phyloP scores from a whole-genome alignment of 2,113 vertebrate species.

The Thomomys bottae region DNA sequence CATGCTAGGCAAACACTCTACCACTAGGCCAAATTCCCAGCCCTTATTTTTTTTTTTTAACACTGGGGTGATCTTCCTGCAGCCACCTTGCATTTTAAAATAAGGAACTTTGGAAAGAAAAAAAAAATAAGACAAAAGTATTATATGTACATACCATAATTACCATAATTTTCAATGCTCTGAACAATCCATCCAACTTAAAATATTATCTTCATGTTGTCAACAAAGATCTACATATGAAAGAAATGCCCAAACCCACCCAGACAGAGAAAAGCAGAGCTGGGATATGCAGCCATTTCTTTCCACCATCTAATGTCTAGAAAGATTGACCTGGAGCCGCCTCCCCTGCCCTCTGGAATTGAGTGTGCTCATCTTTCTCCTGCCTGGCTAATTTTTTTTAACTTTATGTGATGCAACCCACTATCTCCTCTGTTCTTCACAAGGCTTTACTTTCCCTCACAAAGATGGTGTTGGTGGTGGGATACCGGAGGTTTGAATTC shows the following conservation, averaged over 20 bases:
- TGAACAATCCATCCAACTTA: neutral
- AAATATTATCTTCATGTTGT: neutral
- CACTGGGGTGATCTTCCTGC: too few species aligned
- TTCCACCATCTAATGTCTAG: neutral
- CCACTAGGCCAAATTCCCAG: neutral
- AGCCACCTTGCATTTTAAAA: constrained; percentile 43
- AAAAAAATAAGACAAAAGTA: constrained; percentile 29
- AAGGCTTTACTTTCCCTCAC: neutral
- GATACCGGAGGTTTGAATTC: too few species aligned
- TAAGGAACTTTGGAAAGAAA: constrained; percentile 24
- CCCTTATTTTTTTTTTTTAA: too few species aligned
- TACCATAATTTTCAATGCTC: constrained; percentile 31
- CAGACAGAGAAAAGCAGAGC: neutral
- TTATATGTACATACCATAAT: neutral
- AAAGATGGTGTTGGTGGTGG: neutral
- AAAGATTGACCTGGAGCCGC: neutral
- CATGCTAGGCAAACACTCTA: neutral
- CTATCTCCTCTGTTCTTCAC: neutral
- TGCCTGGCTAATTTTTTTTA: neutral
- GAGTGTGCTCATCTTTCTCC: neutral
- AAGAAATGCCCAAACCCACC: constrained; percentile 29
- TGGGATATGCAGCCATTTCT: constrained; percentile 32
- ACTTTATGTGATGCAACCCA: neutral
- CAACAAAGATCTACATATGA: constrained; percentile 10
- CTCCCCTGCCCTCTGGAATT: neutral